phyloP scores from a whole-genome alignment of 2,797 vertebrate genomes.

The Cygnus olor region DNA sequence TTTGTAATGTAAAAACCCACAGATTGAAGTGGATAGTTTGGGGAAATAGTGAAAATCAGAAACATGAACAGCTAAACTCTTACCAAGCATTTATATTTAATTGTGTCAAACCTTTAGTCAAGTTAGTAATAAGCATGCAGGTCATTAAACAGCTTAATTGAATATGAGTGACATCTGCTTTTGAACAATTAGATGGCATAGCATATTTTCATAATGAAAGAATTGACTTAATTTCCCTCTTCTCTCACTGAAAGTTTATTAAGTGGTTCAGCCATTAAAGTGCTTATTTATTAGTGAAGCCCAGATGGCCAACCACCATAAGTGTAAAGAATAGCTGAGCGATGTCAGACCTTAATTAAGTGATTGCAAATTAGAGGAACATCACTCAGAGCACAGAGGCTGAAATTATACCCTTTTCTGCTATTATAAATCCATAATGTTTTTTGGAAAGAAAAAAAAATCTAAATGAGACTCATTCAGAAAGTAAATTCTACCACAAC shows the following conservation, averaged over 20 bases:
- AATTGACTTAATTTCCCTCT: conserved; percentile 47
- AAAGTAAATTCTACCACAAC: not conserved
- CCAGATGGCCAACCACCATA: conserved; percentile 27
- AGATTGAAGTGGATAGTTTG: not conserved
- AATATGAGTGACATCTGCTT: conserved; percentile 66
- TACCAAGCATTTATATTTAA: conserved; percentile 6
- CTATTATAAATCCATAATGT: not conserved
- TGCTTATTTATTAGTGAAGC: conserved; percentile 40
- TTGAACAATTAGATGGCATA: conserved; percentile 40
- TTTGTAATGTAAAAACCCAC: not conserved
- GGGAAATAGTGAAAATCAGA: not conserved
- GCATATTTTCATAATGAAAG: conserved; percentile 53
- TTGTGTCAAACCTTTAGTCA: conserved; percentile 27
- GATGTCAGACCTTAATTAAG: conserved; percentile 50
- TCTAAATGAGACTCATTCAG: not conserved
- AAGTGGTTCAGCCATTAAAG: conserved; percentile 48
- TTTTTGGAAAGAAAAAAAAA: not conserved
- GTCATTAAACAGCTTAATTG: conserved; percentile 56
- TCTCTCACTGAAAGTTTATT: conserved; percentile 51
- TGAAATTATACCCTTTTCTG: not conserved
- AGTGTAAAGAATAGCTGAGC: conserved; percentile 59
- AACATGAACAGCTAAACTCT: not conserved
- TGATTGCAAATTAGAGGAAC: conserved; percentile 45
- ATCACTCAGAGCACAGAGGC: conserved; percentile 7
- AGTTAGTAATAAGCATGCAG: conserved; percentile 8